Conservation (phyloP, 1,140 invertebrate genomes). For the Tetramorium parvispinum region DNA sequence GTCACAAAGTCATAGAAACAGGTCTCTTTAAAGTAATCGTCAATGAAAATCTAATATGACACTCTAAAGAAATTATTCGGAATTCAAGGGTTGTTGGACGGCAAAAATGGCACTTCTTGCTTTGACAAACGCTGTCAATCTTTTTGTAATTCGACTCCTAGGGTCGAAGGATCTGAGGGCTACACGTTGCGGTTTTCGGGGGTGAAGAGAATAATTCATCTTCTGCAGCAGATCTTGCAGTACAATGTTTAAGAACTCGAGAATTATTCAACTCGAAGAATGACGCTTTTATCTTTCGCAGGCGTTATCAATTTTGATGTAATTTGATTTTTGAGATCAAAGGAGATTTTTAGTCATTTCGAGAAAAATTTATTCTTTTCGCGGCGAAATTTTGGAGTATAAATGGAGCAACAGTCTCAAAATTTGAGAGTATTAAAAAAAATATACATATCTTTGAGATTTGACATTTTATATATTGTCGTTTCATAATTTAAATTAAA, state of each 20-base stretch:
- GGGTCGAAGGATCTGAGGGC: too few species aligned
- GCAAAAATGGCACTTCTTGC: not conserved
- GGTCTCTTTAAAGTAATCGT: not conserved
- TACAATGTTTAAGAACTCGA: not conserved
- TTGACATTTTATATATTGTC: too few species aligned
- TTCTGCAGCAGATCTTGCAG: not conserved
- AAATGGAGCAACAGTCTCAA: not conserved
- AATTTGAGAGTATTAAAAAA: too few species aligned
- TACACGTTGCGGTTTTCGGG: not conserved
- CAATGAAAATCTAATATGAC: not conserved
- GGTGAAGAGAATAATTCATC: not conserved
- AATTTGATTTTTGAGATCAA: not conserved
- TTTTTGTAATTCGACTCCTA: not conserved
- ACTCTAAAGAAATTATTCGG: not conserved
- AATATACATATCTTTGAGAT: too few species aligned
- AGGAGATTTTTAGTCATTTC: not conserved
- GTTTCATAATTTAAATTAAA: too few species aligned
- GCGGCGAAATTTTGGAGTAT: not conserved
- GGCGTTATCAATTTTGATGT: not conserved
- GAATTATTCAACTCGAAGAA: not conserved
- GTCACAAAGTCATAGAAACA: not conserved
- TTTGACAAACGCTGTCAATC: not conserved
- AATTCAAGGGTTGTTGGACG: not conserved
- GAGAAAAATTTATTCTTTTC: not conserved
- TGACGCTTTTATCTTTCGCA: not conserved